Conservation (phyloP, 2,797 vertebrate genomes). For the Synanceia verrucosa region DNA sequence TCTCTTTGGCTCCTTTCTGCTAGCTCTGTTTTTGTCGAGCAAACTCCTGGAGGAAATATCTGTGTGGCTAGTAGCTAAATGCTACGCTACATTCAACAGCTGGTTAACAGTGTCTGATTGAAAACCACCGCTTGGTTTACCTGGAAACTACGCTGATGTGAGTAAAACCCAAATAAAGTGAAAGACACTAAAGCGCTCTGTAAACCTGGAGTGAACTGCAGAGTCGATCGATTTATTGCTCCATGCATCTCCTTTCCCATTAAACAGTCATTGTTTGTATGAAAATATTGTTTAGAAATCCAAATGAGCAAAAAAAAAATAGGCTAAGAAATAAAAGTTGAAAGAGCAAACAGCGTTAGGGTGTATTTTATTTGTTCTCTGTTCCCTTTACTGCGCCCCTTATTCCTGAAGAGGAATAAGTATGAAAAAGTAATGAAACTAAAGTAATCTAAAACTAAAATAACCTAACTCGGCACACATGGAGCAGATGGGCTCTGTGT, state of each 20-base stretch:
- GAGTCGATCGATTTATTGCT: not conserved
- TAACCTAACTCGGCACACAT: not conserved
- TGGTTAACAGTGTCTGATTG: not conserved
- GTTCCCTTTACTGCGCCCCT: too few relatives aligned
- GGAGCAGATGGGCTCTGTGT: not conserved
- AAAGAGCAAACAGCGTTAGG: not conserved
- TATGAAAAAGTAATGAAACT: not conserved
- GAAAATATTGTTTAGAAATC: not conserved
- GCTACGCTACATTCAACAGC: not conserved
- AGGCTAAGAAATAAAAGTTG: not conserved
- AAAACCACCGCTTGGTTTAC: not conserved
- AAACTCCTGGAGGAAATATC: too few relatives aligned
- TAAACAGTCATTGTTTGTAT: not conserved
- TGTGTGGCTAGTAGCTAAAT: not conserved
- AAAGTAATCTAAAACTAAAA: not conserved
- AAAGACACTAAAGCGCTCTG: not conserved
- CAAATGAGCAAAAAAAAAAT: not conserved
- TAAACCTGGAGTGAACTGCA: not conserved
- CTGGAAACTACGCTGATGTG: not conserved
- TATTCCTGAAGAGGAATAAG: not conserved
- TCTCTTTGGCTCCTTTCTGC: not conserved
- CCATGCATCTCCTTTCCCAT: not conserved
- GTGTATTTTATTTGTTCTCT: not conserved
- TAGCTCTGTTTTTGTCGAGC: not conserved
- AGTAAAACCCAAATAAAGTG: not conserved